These are phyloP conservation scores for Tenthredo notha DNA, from an alignment of 2,888 invertebrate genomes.

Conservation along the genomic window DNA sequence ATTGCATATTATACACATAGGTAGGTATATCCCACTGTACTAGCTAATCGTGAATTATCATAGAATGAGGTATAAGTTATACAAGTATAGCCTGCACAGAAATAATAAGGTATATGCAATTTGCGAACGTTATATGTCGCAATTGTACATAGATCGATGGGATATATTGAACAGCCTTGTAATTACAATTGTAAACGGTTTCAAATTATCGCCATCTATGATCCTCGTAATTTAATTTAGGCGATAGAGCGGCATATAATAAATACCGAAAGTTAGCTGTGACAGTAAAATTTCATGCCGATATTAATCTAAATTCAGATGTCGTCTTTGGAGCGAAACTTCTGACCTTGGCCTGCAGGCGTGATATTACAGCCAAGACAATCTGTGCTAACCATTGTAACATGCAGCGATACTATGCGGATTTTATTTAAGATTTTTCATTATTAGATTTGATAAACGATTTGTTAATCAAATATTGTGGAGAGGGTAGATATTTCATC, in stretches of 20 bases:
- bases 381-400: conserved; percentile 42
- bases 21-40: background rate
- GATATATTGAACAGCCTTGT: conserved; percentile 20
- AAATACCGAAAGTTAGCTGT: conserved; percentile 29
- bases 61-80: background rate
- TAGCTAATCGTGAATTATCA: background rate
- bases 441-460: background rate
- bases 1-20: background rate
- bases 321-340: conserved; percentile 52
- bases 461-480: background rate
- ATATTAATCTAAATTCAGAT: conserved; percentile 37
- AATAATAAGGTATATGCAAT: background rate
- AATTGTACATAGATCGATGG: conserved; percentile 7
- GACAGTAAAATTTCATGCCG: background rate
- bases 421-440: background rate
- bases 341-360: conserved; percentile 48
- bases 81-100: background rate
- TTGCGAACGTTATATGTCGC: background rate
- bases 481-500: background rate
- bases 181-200: background rate
- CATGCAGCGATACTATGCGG: background rate
- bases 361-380: conserved; percentile 48
- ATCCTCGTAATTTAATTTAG: background rate
- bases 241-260: background rate
- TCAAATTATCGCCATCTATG: background rate